Base-by-base conservation (phyloP, 2,888 invertebrate genomes). In the Drosophila heteroneura region DNA sequence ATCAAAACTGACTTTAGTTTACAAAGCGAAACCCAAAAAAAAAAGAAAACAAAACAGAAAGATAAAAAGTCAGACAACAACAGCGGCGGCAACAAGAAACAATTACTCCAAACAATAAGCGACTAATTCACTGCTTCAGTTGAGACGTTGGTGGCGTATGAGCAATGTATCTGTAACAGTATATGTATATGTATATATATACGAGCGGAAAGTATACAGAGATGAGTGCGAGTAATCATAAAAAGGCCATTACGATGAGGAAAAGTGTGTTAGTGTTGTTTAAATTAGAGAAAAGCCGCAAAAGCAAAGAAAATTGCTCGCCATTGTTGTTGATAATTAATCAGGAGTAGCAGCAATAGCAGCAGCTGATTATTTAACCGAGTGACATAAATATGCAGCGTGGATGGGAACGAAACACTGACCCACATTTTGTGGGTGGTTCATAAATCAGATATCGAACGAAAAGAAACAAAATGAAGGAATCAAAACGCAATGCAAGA, bases 21-120 rank as follows among this genome's bases (percentile, higher is more conserved):
- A 87, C 72, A 68, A 63, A 73, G 77, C 57, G 37, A 63, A 56
- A n/a, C 41, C 63, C 35, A 69, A 68, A 70, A 67, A 66, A 64
- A 54, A 54, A 49, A 32, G 35, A 28, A 28, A 57, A 64, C 32
- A 61, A 51, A 52, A 70, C 60, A 35, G 51, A 44, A 49, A 66
- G 37, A 71, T 41, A 70, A 68, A 66, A 73, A 65, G 16, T 26
- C 28, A 61, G 59, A 37, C 72, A 59, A 63, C 64, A 77, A 35
- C 65, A 60, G 37, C 49, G 75, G 72, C 89, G 85, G 70, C 75
- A 82, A 81, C 75, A 79, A 82, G 79, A 78, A 82, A 88, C 86
- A 90, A 90, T 90, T 90, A 90, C 85, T 74, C 64, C 89, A 79
- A 65, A 90, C 87, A 87, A 87, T 90, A 83, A 85, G 85, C 78